Evolutionary conservation across 2,888 invertebrate species (phyloP), one percentile per base, ranked within the genome.

Genomic region (Sepiola atlantica): DNA sequence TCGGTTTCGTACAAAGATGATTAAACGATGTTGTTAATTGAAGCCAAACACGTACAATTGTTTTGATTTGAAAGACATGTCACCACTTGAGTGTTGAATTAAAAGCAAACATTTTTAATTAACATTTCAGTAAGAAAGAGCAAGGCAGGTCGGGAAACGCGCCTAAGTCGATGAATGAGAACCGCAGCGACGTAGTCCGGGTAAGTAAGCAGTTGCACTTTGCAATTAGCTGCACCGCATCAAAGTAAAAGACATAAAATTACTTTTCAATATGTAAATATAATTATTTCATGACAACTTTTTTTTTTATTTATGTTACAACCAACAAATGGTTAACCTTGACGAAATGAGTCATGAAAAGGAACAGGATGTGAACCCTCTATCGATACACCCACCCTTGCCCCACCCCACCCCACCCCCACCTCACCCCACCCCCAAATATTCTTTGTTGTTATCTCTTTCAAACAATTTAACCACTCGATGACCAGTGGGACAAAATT

Each of bases 111-210:
- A 77, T 55, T 92, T 92, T 92, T 92, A n/a, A n/a, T 92, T 45
- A 35, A 92, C 55, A 55, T 45, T 92, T 92, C 92, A 92, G 92
- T 45, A 92, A 92, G 55, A 92, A 92, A 92, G 92, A 92, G 92
- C 92, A 92, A 92, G 55, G 45, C 21, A 92, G 55, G 55, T 55
- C 92, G 45, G 92, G 92, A 8, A 92, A 45, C 35, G 54, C 55
- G n/a, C 92, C 92, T 92, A 92, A 92, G 55, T 55, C 55, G 92
- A 92, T 92, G 92, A 92, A 45, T 24, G 92, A 92, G 45, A 92
- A 45, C 92, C 92, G 55, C 92, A 92, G 92, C 45, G 92, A 92
- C 55, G 92, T 92, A 55, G 92, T 92, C 55, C 92, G 45, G 92
- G 92, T 92, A 92, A 92, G 92, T 77, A 77, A 77, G 77, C 77